Percentiles rank a stretch among this genome's conserved stretches.
These are phyloP conservation scores for Lampris incognitus DNA, from an alignment of 2,113 vertebrate species.

Conservation along the genomic window DNA sequence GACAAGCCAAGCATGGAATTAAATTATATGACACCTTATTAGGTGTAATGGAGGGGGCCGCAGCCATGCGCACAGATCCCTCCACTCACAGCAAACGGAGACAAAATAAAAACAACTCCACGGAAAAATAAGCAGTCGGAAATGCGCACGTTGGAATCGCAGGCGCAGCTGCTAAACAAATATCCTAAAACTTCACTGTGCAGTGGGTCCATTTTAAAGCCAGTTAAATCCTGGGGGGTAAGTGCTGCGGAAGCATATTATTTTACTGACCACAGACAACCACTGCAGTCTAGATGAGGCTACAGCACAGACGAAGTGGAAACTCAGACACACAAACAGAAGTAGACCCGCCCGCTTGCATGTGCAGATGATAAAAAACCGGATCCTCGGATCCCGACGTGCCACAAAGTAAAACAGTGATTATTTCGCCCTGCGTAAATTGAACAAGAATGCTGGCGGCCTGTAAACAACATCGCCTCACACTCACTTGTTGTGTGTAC, in stretches of 20 bases:
- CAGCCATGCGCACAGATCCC: slow-evolving; percentile 63
- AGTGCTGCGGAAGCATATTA: neutral
- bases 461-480: slow-evolving; percentile 75
- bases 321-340: neutral
- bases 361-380: slow-evolving; percentile 6
- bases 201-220: neutral
- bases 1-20: slow-evolving; percentile 88
- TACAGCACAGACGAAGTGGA: neutral
- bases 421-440: slow-evolving; percentile 50
- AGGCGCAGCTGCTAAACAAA: slow-evolving; percentile 25
- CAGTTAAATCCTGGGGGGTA: neutral
- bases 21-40: slow-evolving; percentile 88
- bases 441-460: slow-evolving; percentile 58
- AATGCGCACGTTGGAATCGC: slow-evolving; percentile 38
- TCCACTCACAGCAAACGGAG: slow-evolving; percentile 68
- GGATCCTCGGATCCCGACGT: slow-evolving; percentile 1
- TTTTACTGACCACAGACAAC: too few relatives aligned
- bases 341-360: neutral
- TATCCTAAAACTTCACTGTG: slow-evolving; percentile 1
- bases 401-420: slow-evolving; percentile 28
- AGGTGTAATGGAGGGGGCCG: slow-evolving; percentile 82
- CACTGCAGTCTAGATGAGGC: neutral
- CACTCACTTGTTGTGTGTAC: slow-evolving; percentile 82
- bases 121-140: slow-evolving; percentile 33
- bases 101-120: slow-evolving; percentile 76